A percentile compares a stretch with the other conserved stretches of the same genome.
phyloP scores from a whole-genome alignment of 2,113 vertebrate genomes.

The Saguinus midas region DNA sequence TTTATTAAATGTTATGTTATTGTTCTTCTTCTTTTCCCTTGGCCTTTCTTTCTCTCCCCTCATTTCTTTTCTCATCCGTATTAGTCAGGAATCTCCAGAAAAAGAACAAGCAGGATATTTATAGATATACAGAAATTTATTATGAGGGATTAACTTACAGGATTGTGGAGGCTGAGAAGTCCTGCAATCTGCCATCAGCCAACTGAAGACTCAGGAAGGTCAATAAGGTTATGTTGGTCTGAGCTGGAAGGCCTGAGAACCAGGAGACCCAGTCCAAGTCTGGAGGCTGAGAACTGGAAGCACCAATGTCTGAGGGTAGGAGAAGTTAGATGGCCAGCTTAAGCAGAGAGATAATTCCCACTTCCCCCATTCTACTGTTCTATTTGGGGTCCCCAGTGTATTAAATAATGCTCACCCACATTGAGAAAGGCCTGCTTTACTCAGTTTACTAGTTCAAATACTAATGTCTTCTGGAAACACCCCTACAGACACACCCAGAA shows the following conservation, averaged over 20 bases:
- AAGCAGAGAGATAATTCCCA: not conserved
- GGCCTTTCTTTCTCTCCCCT: not conserved
- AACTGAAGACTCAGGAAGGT: not conserved
- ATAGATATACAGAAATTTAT: not conserved
- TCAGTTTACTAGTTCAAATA: not conserved
- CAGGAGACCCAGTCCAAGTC: not conserved
- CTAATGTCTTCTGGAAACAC: not conserved
- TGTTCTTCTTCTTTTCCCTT: not conserved
- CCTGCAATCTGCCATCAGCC: not conserved
- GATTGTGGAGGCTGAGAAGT: not conserved
- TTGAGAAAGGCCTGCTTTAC: not conserved
- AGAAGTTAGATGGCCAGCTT: not conserved
- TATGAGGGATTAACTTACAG: not conserved
- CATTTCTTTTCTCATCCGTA: not conserved
- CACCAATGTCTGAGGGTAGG: not conserved
- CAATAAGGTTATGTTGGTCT: no score
- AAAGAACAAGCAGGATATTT: not conserved
- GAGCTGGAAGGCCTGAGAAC: no score
- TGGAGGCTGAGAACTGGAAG: not conserved
- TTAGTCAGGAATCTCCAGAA: not conserved
- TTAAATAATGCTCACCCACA: not conserved
- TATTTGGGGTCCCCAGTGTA: not conserved
- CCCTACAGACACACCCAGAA: not conserved
- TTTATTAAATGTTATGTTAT: not conserved
- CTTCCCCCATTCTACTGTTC: not conserved